phyloP scores from a whole-genome alignment of 2,888 invertebrate species.

The Galeruca laticollis region DNA sequence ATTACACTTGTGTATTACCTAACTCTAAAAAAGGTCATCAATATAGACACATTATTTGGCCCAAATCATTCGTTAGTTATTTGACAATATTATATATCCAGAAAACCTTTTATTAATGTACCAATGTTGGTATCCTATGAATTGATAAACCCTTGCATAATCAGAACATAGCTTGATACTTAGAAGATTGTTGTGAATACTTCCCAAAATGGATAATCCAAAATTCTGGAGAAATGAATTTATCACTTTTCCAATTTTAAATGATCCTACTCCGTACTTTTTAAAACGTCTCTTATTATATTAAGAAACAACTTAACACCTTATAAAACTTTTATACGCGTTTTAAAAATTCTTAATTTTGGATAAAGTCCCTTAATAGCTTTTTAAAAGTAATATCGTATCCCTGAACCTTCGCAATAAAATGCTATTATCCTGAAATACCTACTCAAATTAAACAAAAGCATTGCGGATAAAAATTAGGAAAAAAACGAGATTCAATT shows the following conservation, averaged over 20 bases:
- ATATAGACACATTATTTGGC: no score
- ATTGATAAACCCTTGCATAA: no score
- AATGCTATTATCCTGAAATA: constrained; percentile 8
- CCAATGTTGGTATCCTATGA: no score
- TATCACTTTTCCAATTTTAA: not conserved
- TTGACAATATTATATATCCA: no score
- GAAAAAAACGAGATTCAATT: constrained; percentile 36
- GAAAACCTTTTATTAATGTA: no score
- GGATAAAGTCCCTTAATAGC: constrained; percentile 4
- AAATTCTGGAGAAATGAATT: not conserved
- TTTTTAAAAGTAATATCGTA: constrained; percentile 13
- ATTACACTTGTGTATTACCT: no score
- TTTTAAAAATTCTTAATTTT: not conserved
- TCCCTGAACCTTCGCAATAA: not conserved
- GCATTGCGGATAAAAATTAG: constrained; percentile 26
- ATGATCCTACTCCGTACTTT: not conserved
- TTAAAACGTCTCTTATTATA: not conserved
- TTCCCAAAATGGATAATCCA: not conserved
- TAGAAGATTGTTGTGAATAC: no score
- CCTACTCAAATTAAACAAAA: constrained; percentile 27
- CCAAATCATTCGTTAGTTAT: no score
- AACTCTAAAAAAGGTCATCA: no score
- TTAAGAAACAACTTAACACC: not conserved
- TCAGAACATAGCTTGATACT: no score
- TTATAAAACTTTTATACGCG: not conserved